phyloP scores from a whole-genome alignment of 2,888 invertebrate genomes.

The Leucophenga maculata region DNA sequence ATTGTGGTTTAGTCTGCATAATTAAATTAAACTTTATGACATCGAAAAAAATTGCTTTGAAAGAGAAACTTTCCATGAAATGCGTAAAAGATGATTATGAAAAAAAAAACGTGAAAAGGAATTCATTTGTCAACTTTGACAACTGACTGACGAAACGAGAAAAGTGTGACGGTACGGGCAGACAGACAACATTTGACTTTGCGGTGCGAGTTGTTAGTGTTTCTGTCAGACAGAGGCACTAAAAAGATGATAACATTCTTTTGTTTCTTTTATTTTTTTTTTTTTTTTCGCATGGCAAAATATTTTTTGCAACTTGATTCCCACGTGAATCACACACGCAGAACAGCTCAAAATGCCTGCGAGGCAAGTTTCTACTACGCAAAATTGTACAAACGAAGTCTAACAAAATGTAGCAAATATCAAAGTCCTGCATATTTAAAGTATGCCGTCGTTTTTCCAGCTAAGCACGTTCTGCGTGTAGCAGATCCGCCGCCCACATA shows the following conservation, averaged over 20 bases:
- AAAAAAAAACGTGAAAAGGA: constrained; percentile 5
- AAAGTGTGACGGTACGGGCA: no score
- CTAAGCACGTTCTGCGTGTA: no score
- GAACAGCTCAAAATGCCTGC: not conserved
- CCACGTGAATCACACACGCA: constrained; percentile 1
- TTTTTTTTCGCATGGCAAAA: not conserved
- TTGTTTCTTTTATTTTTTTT: not conserved
- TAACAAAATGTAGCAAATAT: not conserved
- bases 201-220: no score
- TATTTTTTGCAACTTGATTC: not conserved
- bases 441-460: not conserved
- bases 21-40: not conserved
- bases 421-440: not conserved
- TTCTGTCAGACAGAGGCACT: no score
- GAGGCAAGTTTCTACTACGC: no score
- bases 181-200: no score
- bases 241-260: not conserved
- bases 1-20: not conserved
- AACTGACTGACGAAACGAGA: not conserved
- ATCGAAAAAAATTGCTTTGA: not conserved
- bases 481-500: no score
- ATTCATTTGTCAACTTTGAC: constrained; percentile 27
- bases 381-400: not conserved
- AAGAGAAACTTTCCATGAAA: not conserved
- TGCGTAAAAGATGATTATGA: not conserved